Percentiles rank a stretch among this genome's conserved stretches.
Evolutionary conservation across 2,888 invertebrate species (phyloP).

Genomic region (Acanthosoma haemorrhoidale): DNA sequence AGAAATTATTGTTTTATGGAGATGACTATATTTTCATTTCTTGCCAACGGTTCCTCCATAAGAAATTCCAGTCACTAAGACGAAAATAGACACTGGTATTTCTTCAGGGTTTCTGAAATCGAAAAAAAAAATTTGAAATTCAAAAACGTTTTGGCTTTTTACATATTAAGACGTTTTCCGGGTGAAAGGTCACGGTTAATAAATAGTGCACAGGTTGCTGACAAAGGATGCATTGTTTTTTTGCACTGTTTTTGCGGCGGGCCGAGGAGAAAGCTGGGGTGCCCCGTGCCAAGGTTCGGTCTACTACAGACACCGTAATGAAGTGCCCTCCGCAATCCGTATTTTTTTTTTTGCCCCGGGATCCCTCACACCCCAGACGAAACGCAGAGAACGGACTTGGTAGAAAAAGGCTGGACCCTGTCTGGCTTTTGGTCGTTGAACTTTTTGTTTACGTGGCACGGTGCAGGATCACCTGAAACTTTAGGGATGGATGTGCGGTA

Average conservation of each 20-base stretch:
- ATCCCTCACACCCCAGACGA: neutral
- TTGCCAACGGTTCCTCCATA: no score
- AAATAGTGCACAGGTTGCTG: neutral
- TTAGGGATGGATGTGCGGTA: neutral
- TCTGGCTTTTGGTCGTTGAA: conserved; percentile 16
- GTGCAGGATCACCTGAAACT: no score
- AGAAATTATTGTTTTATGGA: no score
- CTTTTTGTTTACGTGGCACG: neutral
- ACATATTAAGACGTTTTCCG: no score
- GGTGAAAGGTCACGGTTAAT: no score
- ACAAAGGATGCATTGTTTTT: neutral
- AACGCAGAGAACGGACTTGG: neutral
- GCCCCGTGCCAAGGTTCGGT: neutral
- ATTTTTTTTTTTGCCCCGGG: neutral
- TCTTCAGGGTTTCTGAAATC: no score
- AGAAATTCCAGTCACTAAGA: no score
- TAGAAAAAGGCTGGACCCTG: neutral
- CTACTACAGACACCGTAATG: conserved; percentile 7
- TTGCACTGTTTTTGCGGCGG: conserved; percentile 5
- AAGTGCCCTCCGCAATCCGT: neutral
- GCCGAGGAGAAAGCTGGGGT: neutral
- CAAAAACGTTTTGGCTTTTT: no score
- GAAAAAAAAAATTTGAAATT: no score
- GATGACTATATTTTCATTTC: no score
- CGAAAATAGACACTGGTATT: no score